Evolutionary conservation across 2,797 vertebrate genomes (phyloP).

Genomic region (Hydrolagus colliei): DNA sequence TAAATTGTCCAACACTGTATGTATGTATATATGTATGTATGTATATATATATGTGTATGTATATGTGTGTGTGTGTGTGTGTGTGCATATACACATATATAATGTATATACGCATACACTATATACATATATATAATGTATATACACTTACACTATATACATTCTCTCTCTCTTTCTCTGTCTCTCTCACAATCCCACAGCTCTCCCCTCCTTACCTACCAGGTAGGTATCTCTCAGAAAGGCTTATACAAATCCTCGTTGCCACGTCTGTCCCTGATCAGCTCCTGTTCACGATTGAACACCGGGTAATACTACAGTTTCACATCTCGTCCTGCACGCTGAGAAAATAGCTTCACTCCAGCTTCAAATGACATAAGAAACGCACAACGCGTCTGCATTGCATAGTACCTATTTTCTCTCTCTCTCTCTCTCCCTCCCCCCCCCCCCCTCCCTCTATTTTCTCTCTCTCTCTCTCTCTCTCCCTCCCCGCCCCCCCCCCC

Average conservation of each 20-base stretch:
- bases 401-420: conserved; percentile 4
- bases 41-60: too few species aligned
- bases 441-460: background rate
- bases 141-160: background rate
- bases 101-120: too few species aligned
- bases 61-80: too few species aligned
- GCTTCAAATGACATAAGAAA: conserved; percentile 14
- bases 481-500: too few species aligned
- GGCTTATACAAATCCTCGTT: too few species aligned
- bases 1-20: too few species aligned
- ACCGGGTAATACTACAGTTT: background rate
- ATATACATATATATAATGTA: too few species aligned
- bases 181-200: background rate
- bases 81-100: too few species aligned
- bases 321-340: background rate
- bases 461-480: too few species aligned
- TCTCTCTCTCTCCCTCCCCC: background rate
- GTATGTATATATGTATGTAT: too few species aligned
- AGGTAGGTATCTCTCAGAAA: background rate
- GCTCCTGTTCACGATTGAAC: background rate
- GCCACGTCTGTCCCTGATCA: background rate
- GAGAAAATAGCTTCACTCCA: conserved; percentile 25
- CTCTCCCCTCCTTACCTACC: background rate
- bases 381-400: background rate
- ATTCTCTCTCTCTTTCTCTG: conserved; percentile 1